Conservation (phyloP, 2,113 vertebrate species). For the Brachypteracias leptosomus region DNA sequence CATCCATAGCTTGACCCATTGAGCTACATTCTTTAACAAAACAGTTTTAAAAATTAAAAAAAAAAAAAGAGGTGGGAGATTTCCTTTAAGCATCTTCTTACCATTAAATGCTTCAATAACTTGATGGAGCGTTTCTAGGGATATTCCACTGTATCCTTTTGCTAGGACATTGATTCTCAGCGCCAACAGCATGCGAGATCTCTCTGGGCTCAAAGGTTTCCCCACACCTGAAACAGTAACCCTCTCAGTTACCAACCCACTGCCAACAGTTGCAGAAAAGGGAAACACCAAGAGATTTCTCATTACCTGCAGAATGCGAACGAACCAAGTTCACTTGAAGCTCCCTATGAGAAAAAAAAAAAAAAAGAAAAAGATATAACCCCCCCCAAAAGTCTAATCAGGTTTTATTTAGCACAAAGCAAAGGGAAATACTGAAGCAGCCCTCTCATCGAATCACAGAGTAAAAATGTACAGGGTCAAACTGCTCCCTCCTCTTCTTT, state of each 20-base stretch:
- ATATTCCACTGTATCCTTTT: constrained; percentile 97
- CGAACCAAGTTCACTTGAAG: constrained; percentile 95
- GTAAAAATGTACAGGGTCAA: fast-evolving
- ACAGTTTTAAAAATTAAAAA: background rate
- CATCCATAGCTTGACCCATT: background rate
- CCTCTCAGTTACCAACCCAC: background rate
- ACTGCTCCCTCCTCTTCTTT: background rate
- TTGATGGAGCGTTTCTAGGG: constrained; percentile 89
- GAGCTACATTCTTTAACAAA: background rate
- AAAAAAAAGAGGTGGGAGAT: no score
- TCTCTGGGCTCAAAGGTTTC: constrained; percentile 90
- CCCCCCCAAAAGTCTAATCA: background rate
- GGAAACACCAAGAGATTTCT: background rate
- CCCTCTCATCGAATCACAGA: background rate
- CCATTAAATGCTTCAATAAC: constrained; percentile 94
- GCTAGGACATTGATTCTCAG: constrained; percentile 96
- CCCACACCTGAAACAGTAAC: constrained; percentile 84
- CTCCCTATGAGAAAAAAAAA: constrained; percentile 78
- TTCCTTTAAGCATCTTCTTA: constrained; percentile 59
- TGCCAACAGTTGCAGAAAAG: background rate
- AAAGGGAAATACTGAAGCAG: background rate
- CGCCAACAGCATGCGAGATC: constrained; percentile 94
- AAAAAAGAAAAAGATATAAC: constrained; percentile 1
- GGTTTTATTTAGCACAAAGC: background rate
- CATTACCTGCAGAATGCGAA: constrained; percentile 94